phyloP scores from a whole-genome alignment of 2,888 invertebrate genomes.

The Sinhomidia bicolor region DNA sequence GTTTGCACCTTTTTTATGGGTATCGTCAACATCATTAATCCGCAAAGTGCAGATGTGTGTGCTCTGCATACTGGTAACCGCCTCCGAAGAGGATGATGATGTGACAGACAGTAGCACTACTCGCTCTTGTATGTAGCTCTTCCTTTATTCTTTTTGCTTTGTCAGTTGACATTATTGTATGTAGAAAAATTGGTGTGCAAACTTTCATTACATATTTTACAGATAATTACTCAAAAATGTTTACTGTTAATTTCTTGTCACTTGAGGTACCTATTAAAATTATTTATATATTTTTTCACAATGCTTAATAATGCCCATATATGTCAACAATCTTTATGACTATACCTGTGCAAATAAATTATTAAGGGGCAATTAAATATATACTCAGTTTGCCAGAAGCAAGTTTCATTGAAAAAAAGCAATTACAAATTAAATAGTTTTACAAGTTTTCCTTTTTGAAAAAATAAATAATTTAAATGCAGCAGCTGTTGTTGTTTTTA shows the following conservation, averaged over 20 bases:
- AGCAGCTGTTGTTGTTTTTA: conserved; percentile 24
- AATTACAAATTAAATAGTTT: background rate
- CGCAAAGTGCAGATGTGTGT: background rate
- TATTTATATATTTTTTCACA: background rate
- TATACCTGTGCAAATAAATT: background rate
- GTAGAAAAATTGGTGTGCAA: background rate
- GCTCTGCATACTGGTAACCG: background rate
- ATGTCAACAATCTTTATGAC: background rate
- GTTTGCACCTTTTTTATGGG: conserved; percentile 24
- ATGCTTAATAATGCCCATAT: background rate
- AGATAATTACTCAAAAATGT: conserved; percentile 21
- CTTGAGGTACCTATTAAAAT: background rate
- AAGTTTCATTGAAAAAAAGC: background rate
- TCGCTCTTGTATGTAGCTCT: background rate
- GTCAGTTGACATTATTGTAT: conserved; percentile 14
- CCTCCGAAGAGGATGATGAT: conserved; percentile 3
- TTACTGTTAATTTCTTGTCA: background rate
- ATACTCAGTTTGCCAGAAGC: background rate
- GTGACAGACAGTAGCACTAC: background rate
- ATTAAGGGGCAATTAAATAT: background rate
- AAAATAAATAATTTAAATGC: conserved; percentile 33
- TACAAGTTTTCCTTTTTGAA: conserved; percentile 23
- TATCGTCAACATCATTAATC: background rate
- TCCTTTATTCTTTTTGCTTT: background rate
- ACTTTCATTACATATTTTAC: conserved; percentile 35